Base-by-base conservation (phyloP, 2,113 vertebrate genomes). In the Choloepus hoffmanni region DNA sequence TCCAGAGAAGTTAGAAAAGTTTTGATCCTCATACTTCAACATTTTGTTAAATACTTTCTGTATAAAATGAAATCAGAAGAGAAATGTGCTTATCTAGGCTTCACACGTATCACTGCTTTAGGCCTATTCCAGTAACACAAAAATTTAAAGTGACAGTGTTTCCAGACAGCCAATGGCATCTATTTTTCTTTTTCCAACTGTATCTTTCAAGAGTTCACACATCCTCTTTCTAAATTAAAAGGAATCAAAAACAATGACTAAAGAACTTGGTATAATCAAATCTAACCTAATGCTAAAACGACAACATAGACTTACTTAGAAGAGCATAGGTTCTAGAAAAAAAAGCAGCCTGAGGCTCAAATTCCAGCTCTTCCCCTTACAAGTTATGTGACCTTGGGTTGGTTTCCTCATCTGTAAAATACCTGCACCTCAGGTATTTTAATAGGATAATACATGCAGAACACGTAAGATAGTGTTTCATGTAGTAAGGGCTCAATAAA, bases 221-320 rank as follows among this genome's bases (percentile, higher is more conserved):
- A 45, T 94, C 55, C 28, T 92, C 84, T 70, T 62, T 74, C 85
- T 85, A 87, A 94, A 65, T 70, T 74, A 92, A 70, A 97, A 76
- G 70, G 30, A 92, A 92, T 45, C 21, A 85, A 83, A 83, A 62
- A n/a, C n/a, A 4, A 9, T 58, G 43, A 13, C 21, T 33, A n/a
- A 21, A 90, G 43, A 55, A n/a, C 11, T 43, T 0, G 28, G 26
- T 14, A 1, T 50, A 33, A n/a, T 50, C 30, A 50, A 79, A 36
- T n/a, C 13, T 24, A 45, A 7, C 77, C 24, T 63, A 74, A 62
- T 16, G 15, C 43, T 6, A 7, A 2, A 23, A 7, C 48, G 23
- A 58, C 43, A 53, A 33, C 14, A 9, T 0, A 50, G 53, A 40
- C 50, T 55, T 12, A 58, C 5, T 58, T 85, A 58, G 36, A 77